These are phyloP conservation scores for Mamestra brassicae DNA, from an alignment of 2,888 invertebrate species.

Conservation along the genomic window DNA sequence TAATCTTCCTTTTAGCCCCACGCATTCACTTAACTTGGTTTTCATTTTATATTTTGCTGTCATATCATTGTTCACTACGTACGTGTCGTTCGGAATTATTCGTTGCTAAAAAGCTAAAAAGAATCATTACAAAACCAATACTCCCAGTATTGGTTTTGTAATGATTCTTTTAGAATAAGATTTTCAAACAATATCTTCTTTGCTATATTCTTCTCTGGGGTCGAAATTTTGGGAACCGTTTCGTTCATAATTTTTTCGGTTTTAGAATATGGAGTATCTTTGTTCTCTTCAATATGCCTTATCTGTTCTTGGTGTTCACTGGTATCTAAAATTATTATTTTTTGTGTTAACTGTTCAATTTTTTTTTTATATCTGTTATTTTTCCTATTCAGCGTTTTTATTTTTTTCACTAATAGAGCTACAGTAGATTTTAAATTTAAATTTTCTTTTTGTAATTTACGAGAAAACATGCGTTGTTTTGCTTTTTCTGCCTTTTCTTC, in stretches of 20 bases:
- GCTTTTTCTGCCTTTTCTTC: not conserved
- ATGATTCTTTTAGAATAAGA: no score
- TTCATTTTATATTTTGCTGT: no score
- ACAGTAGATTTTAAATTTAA: constrained; percentile 10
- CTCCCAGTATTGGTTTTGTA: no score
- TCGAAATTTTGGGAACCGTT: not conserved
- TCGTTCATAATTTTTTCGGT: not conserved
- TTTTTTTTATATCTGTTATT: not conserved
- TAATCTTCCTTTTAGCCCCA: no score
- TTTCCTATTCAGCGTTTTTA: constrained; percentile 5
- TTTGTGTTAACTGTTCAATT: not conserved
- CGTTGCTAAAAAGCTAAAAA: no score
- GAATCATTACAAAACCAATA: no score
- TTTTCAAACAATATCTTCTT: no score
- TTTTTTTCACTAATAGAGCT: constrained; percentile 12
- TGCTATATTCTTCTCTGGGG: no score
- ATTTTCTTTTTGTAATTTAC: constrained; percentile 6
- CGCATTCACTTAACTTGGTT: no score
- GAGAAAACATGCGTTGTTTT: constrained; percentile 7
- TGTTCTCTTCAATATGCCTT: not conserved
- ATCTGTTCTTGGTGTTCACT: not conserved
- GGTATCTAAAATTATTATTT: not conserved
- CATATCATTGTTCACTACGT: no score
- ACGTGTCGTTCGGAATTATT: no score
- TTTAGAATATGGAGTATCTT: constrained; percentile 1